Percentiles rank a stretch among this genome's conserved stretches.
These are phyloP conservation scores for Dorcus hopei DNA, from an alignment of 2,888 invertebrate species.

Conservation along the genomic window DNA sequence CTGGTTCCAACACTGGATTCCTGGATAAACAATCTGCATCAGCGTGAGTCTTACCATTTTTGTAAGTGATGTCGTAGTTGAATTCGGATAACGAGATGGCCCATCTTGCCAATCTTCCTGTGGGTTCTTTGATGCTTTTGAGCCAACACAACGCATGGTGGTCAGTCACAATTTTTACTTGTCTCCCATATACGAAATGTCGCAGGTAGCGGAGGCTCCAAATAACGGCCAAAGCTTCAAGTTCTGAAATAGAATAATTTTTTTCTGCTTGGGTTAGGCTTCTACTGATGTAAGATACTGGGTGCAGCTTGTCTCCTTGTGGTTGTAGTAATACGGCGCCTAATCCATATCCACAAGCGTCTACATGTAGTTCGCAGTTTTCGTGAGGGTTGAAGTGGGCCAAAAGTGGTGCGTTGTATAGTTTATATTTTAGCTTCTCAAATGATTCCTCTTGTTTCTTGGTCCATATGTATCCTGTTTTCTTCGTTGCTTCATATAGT, in stretches of 20 bases:
- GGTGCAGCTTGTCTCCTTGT: slow-evolving; percentile 31
- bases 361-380: slow-evolving; percentile 29
- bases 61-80: too few species aligned
- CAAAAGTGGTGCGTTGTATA: slow-evolving; percentile 22
- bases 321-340: slow-evolving; percentile 23
- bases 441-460: slow-evolving; percentile 22
- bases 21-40: too few species aligned
- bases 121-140: too few species aligned
- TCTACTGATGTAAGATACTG: slow-evolving; percentile 34
- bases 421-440: slow-evolving; percentile 18
- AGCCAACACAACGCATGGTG: too few species aligned
- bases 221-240: too few species aligned
- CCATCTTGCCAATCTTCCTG: too few species aligned
- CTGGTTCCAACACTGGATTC: too few species aligned
- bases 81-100: too few species aligned
- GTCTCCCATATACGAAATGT: too few species aligned
- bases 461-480: slow-evolving; percentile 16
- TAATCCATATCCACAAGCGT: slow-evolving; percentile 23
- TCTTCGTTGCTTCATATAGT: slow-evolving; percentile 33
- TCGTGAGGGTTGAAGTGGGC: slow-evolving; percentile 18
- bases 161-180: too few species aligned
- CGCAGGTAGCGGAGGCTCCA: too few species aligned
- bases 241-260: slow-evolving; percentile 13
- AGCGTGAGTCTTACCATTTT: too few species aligned
- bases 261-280: slow-evolving; percentile 33